Base-by-base conservation (phyloP, 2,113 vertebrate species). In the Cavia porcellus region DNA sequence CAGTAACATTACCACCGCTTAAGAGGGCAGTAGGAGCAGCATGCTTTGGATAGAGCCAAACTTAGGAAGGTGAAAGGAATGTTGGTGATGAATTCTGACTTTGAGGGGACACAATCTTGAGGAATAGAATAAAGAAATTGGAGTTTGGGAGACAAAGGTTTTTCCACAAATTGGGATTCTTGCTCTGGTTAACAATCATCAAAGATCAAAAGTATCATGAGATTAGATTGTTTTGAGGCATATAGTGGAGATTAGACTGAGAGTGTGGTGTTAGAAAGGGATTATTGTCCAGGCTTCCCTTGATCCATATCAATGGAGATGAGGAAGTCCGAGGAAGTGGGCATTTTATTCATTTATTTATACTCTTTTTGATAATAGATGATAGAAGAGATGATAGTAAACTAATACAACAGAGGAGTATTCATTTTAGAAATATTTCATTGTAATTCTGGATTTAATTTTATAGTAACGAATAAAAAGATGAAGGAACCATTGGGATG, bases 321-420 rank as follows among this genome's bases (percentile, higher is more conserved):
- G 4, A 88, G 24, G 45, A 94, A 85, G 42, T 35, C 45, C 55
- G 79, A 62, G 66, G 17, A 95, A 80, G 22, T 59, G 70, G 25
- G 59, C 13, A n/a, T 70, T 45, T 62, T 92, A 75, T 13, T 24
- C 50, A 59, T 13, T n/a, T 79, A 50, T 57, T 38, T 57, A 83
- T 17, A 72, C 1, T 9, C 66, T 22, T 90, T 32, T 45, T 70
- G 57, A 68, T 88, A 25, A 28, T 32, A 59, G 77, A 94, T 57
- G 30, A 84, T 42, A 35, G 35, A 85, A 61, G 24, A 92, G 28
- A n/a, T 90, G 20, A 96, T 57, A 70, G 45, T 30, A 96, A 52
- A 92, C 92, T 68, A 90, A 92, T 7, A 89, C 5, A 91, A 83
- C 50, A 85, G 35, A 96, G 62, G 35, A 94, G 80, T 92, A 72